Evolutionary conservation across 2,113 vertebrate species (phyloP).

Genomic region (Acrocephalus arundinaceus): DNA sequence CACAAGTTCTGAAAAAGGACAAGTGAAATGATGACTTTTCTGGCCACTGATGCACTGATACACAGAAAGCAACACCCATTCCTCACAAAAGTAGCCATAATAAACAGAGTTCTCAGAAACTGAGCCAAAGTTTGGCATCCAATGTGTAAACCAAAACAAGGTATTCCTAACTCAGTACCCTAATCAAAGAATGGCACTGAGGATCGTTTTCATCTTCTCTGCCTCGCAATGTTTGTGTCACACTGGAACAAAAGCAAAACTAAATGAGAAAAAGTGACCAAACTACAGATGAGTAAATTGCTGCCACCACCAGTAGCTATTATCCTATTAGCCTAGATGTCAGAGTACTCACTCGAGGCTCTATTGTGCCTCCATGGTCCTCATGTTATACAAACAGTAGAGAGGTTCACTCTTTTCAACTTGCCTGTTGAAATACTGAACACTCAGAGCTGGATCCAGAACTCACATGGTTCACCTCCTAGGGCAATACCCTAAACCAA

Average conservation of each 20-base stretch:
- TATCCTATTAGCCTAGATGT: background rate
- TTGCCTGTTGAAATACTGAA: background rate
- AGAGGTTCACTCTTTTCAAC: background rate
- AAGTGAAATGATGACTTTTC: background rate
- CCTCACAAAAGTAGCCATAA: background rate
- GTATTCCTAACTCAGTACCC: background rate
- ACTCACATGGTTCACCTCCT: background rate
- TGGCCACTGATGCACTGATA: accelerated
- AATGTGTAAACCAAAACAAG: background rate
- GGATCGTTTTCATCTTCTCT: background rate
- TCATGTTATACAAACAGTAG: accelerated
- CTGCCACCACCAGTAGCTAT: background rate
- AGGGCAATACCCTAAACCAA: background rate
- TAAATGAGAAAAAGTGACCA: background rate
- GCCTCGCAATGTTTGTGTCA: background rate
- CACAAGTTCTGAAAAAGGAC: background rate
- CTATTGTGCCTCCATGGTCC: background rate
- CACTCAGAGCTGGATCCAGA: background rate
- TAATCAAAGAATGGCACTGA: background rate
- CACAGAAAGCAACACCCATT: background rate
- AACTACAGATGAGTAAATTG: background rate
- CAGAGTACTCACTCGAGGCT: background rate
- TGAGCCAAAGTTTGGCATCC: background rate
- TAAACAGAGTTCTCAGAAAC: background rate
- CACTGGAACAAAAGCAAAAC: background rate